These are phyloP conservation scores for Drosophila subpulchrella DNA, from an alignment of 1,140 invertebrate genomes.

Conservation along the genomic window DNA sequence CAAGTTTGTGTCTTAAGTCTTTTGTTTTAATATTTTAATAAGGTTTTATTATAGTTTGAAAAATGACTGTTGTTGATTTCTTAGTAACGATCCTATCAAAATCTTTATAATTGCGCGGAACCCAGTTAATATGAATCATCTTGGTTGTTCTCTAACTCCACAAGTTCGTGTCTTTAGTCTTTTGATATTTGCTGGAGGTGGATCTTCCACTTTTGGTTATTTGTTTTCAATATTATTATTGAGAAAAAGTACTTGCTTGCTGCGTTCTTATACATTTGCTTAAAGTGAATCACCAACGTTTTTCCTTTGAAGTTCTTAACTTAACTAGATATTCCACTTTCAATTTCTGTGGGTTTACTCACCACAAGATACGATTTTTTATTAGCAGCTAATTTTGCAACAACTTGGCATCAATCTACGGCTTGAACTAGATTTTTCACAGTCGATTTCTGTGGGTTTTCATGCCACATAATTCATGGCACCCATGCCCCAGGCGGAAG, in stretches of 20 bases:
- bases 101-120: too few species aligned
- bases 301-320: constrained; percentile 1
- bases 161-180: background rate
- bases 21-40: too few species aligned
- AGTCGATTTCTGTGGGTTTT: constrained; percentile 37
- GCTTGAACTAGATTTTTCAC: constrained; percentile 38
- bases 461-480: constrained; percentile 33
- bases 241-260: background rate
- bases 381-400: constrained; percentile 7
- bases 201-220: background rate
- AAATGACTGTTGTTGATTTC: too few species aligned
- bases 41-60: too few species aligned
- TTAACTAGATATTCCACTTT: constrained; percentile 11
- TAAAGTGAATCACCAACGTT: background rate
- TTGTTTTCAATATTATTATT: background rate
- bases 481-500: constrained; percentile 32
- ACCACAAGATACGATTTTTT: constrained; percentile 15
- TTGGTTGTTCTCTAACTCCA: too few species aligned
- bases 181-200: background rate
- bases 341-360: constrained; percentile 4
- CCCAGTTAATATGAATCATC: too few species aligned
- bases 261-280: background rate
- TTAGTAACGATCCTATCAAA: too few species aligned
- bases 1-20: background rate
- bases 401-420: background rate